These are phyloP conservation scores for Neodiprion lecontei DNA, from an alignment of 1,140 invertebrate genomes.

Conservation along the genomic window DNA sequence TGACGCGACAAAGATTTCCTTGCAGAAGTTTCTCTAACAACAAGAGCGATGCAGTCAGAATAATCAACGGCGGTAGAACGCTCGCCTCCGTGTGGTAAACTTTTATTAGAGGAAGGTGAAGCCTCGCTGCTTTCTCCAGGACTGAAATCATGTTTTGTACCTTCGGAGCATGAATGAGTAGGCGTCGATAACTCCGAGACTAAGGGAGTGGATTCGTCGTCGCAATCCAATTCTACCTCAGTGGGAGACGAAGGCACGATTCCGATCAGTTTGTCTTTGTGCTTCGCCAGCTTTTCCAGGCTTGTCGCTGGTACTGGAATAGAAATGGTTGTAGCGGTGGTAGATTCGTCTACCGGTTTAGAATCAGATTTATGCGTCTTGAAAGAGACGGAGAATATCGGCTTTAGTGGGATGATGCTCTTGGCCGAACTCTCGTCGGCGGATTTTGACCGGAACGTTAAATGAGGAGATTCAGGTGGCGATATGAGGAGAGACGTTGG, in stretches of 20 bases:
- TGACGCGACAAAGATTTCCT: conserved; percentile 35
- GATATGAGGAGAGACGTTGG: conserved; percentile 46
- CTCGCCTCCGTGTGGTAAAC: conserved; percentile 38
- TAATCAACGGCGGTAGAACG: conserved; percentile 33
- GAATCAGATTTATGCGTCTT: conserved; percentile 29
- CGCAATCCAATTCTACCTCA: conserved; percentile 53
- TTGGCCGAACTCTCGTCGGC: conserved; percentile 43
- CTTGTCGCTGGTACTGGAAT: conserved; percentile 35
- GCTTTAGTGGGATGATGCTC: conserved; percentile 30
- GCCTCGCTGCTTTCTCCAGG: conserved; percentile 37
- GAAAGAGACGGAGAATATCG: conserved; percentile 10
- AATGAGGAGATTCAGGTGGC: conserved; percentile 46
- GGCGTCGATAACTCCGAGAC: conserved; percentile 62
- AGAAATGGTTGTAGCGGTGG: conserved; percentile 33
- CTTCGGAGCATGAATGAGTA: conserved; percentile 39
- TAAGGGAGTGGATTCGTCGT: conserved; percentile 70
- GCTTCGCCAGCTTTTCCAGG: conserved; percentile 51
- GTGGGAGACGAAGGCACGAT: conserved; percentile 46
- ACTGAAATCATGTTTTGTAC: conserved; percentile 31
- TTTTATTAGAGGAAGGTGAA: conserved; percentile 38
- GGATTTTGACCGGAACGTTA: conserved; percentile 45
- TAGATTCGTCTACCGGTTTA: conserved; percentile 33
- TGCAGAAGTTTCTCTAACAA: conserved; percentile 36
- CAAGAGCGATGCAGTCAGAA: conserved; percentile 36
- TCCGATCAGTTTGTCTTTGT: conserved; percentile 58